Evolutionary conservation across 2,888 invertebrate genomes (phyloP).

Genomic region (Apamea monoglypha): DNA sequence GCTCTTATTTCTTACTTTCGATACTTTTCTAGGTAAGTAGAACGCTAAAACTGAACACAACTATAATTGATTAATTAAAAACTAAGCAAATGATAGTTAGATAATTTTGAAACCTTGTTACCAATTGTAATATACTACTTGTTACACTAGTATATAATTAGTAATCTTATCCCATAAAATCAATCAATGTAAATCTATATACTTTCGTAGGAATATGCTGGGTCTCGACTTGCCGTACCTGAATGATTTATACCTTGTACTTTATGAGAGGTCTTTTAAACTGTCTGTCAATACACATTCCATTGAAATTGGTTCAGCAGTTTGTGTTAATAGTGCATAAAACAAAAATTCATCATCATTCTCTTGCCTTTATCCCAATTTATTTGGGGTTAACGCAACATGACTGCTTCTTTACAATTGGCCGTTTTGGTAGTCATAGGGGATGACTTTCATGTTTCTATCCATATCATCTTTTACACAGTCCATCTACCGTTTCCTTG

Average conservation of each 20-base stretch:
- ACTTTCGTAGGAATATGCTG: not conserved
- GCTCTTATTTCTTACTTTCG: not conserved
- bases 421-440: not conserved
- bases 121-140: not conserved
- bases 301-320: not conserved
- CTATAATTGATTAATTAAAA: not conserved
- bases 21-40: not conserved
- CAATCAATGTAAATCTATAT: slow-evolving; percentile 1
- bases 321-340: not conserved
- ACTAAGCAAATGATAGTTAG: not conserved
- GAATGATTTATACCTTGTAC: slow-evolving; percentile 9
- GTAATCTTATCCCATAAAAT: not conserved
- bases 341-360: not conserved
- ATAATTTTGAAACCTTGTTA: not conserved
- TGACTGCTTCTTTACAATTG: not conserved
- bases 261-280: slow-evolving; percentile 10
- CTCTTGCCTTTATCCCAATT: not conserved
- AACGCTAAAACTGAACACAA: not conserved
- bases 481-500: not conserved
- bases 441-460: not conserved
- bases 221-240: not conserved
- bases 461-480: not conserved
- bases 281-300: slow-evolving; percentile 9
- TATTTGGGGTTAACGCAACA: not conserved
- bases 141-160: slow-evolving; percentile 31